Evolutionary conservation across 2,797 vertebrate species (phyloP).

Genomic region (Mus caroli): DNA sequence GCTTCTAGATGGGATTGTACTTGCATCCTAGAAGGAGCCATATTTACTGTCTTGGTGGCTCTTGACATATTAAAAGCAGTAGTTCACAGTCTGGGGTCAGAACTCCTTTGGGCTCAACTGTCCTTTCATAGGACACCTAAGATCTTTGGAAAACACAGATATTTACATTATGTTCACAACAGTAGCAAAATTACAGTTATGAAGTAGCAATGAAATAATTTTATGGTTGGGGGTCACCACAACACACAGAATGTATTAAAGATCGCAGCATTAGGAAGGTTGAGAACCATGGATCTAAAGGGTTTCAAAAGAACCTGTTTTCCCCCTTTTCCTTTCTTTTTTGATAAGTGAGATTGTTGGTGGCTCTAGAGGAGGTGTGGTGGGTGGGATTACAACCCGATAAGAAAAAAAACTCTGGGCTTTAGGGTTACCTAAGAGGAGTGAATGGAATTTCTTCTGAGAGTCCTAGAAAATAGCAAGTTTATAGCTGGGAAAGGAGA

Average conservation of each 20-base stretch:
- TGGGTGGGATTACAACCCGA: neutral
- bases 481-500: neutral
- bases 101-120: neutral
- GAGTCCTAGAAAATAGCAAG: neutral
- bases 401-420: neutral
- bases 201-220: neutral
- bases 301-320: neutral
- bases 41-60: neutral
- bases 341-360: neutral
- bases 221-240: neutral
- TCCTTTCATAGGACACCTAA: neutral
- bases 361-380: neutral
- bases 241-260: neutral
- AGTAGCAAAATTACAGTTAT: neutral
- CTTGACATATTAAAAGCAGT: neutral
- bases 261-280: neutral
- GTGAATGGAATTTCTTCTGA: neutral
- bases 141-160: neutral
- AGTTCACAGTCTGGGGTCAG: neutral
- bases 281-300: neutral
- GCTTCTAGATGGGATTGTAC: neutral
- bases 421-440: neutral
- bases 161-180: neutral
- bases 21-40: neutral
- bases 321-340: neutral